Percentiles rank a stretch among this genome's conserved stretches.
phyloP scores from a whole-genome alignment of 1,140 invertebrate genomes.

The Drosophila azteca region DNA sequence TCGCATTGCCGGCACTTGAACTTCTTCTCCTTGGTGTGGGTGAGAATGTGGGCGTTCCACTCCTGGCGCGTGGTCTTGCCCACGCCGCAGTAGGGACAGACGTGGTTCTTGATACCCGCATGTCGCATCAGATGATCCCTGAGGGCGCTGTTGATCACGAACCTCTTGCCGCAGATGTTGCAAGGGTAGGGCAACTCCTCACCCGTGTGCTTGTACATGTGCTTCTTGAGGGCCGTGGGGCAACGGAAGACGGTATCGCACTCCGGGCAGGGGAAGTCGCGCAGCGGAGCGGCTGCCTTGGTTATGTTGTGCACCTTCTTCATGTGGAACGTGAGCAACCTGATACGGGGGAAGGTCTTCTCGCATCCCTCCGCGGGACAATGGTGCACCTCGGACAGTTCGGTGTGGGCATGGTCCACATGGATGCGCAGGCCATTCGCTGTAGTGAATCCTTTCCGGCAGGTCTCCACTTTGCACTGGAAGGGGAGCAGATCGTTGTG shows the following conservation, averaged over 20 bases:
- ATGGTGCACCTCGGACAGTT: constrained; percentile 66
- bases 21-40: constrained; percentile 80
- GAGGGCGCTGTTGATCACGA: constrained; percentile 75
- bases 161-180: constrained; percentile 85
- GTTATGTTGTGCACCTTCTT: constrained; percentile 77
- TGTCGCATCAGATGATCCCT: constrained; percentile 80
- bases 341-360: constrained; percentile 73
- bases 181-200: constrained; percentile 86
- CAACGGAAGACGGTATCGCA: constrained; percentile 80
- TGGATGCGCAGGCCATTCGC: constrained; percentile 76
- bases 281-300: constrained; percentile 66
- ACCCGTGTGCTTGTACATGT: constrained; percentile 85
- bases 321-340: constrained; percentile 78
- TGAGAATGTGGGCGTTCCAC: constrained; percentile 80
- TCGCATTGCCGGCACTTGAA: constrained; percentile 77
- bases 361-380: constrained; percentile 73
- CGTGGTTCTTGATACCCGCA: constrained; percentile 80
- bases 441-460: constrained; percentile 79
- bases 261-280: constrained; percentile 73
- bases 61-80: constrained; percentile 79
- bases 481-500: constrained; percentile 79
- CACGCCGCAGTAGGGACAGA: constrained; percentile 79
- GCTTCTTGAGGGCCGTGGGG: constrained; percentile 83
- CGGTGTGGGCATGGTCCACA: constrained; percentile 77
- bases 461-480: constrained; percentile 75